Conservation (phyloP, 1,140 invertebrate species). For the Gonatopus flavifemur region DNA sequence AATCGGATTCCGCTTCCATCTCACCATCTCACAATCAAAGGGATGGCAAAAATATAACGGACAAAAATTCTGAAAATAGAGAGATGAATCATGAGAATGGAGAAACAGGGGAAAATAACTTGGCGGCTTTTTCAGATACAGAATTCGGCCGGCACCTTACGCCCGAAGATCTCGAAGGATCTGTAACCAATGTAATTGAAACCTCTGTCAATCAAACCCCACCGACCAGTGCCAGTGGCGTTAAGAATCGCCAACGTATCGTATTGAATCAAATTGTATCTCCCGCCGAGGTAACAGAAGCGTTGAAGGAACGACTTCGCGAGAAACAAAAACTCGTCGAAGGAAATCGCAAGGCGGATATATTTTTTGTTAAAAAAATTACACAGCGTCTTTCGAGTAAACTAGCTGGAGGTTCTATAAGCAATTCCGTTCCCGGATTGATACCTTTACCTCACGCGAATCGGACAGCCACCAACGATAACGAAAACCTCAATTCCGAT, state of each 20-base stretch:
- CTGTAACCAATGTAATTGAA: no score
- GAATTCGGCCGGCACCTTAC: no score
- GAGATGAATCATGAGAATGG: no score
- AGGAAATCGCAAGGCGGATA: constrained; percentile 46
- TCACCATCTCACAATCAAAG: no score
- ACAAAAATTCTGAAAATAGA: no score
- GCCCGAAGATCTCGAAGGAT: no score
- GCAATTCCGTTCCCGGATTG: constrained; percentile 27
- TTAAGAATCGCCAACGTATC: constrained; percentile 28
- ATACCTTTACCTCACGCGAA: constrained; percentile 27
- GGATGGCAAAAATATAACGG: no score
- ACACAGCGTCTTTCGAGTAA: constrained; percentile 55
- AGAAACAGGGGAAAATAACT: no score
- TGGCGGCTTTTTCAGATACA: no score
- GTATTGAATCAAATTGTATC: constrained; percentile 52
- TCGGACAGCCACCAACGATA: constrained; percentile 8
- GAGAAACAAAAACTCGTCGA: constrained; percentile 50
- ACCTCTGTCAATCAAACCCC: constrained; percentile 16
- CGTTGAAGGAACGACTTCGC: constrained; percentile 47
- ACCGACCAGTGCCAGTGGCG: neutral
- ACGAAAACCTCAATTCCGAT: neutral
- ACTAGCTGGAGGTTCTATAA: constrained; percentile 35
- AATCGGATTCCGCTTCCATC: constrained; percentile 11
- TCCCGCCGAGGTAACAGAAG: constrained; percentile 49
- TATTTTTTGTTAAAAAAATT: constrained; percentile 57